Evolutionary conservation across 2,888 invertebrate genomes (phyloP).

Genomic region (Malachius bipustulatus): DNA sequence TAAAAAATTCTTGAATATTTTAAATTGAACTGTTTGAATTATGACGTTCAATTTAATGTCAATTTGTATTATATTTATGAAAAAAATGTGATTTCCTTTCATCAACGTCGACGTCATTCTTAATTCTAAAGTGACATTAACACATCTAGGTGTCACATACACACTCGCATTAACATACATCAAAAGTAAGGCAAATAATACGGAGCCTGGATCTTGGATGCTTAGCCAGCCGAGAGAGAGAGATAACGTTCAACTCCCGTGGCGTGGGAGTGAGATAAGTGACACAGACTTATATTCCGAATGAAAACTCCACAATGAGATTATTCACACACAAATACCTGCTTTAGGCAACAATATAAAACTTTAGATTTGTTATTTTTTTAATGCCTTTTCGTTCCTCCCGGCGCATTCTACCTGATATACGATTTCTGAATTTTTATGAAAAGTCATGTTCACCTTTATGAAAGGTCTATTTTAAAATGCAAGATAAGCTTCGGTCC

Average conservation of each 20-base stretch:
- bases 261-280: slow-evolving; percentile 27
- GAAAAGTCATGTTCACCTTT: slow-evolving; percentile 29
- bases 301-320: slow-evolving; percentile 27
- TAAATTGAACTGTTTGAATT: no score
- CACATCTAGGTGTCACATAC: slow-evolving; percentile 19
- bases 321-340: slow-evolving; percentile 33
- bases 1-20: no score
- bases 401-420: slow-evolving; percentile 27
- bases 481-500: slow-evolving; percentile 19
- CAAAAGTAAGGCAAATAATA: slow-evolving; percentile 18
- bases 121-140: no score
- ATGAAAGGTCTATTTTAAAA: slow-evolving; percentile 17
- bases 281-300: slow-evolving; percentile 25
- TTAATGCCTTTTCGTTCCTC: slow-evolving; percentile 21
- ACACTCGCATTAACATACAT: slow-evolving; percentile 16
- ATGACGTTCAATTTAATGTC: no score
- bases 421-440: slow-evolving; percentile 29
- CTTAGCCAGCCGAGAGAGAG: not conserved
- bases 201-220: slow-evolving; percentile 1
- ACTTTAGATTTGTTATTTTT: slow-evolving; percentile 27
- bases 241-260: slow-evolving; percentile 13
- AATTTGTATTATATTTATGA: no score
- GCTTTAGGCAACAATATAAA: slow-evolving; percentile 27
- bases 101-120: no score
- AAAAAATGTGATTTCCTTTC: no score